Evolutionary conservation across 2,797 vertebrate species (phyloP).

Genomic region (Holocentrus rufus): DNA sequence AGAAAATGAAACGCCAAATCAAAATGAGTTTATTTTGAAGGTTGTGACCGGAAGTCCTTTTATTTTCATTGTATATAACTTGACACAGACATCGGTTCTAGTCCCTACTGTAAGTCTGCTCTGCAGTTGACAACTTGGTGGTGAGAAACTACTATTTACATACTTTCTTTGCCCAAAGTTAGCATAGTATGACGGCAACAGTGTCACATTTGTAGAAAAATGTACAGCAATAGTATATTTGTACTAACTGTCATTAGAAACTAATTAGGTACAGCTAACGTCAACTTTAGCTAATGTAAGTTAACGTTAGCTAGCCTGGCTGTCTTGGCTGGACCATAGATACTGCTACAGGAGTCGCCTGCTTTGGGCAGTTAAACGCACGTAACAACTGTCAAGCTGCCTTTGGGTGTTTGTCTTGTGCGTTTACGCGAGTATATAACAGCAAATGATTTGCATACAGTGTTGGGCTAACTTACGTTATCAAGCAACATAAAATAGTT

Average conservation of each 20-base stretch:
- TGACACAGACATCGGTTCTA: neutral
- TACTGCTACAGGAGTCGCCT: no score
- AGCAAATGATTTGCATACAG: no score
- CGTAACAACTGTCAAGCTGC: no score
- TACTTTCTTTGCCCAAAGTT: neutral
- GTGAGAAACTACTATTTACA: neutral
- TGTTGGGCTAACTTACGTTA: no score
- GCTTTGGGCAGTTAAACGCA: no score
- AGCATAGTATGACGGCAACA: neutral
- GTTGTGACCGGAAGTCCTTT: neutral
- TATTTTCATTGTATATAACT: fast-evolving
- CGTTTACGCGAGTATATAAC: no score
- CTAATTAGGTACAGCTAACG: constrained; percentile 6
- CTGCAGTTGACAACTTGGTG: neutral
- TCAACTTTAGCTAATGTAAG: constrained; percentile 35
- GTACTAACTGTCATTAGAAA: no score
- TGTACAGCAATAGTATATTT: no score
- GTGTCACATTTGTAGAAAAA: neutral
- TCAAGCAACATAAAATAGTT: no score
- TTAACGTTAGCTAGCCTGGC: constrained; percentile 4
- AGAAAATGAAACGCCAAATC: no score
- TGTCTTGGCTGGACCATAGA: no score
- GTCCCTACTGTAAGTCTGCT: neutral
- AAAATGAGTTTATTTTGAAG: constrained; percentile 39
- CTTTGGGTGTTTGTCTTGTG: no score